Conservation (phyloP, 2,113 vertebrate species). For the Nycticorax nycticorax region DNA sequence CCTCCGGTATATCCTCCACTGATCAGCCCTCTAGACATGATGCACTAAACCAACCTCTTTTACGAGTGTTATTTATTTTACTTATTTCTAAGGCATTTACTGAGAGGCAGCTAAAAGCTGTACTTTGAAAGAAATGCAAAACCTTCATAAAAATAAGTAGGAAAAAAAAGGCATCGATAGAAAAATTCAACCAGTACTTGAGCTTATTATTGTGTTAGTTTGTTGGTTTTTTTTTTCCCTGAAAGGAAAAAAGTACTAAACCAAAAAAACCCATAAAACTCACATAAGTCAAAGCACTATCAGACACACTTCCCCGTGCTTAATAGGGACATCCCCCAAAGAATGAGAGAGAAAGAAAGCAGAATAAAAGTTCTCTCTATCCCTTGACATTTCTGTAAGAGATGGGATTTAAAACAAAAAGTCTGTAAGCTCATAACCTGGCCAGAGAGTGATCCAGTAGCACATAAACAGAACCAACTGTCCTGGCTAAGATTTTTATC, state of each 20-base stretch:
- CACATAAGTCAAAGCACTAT: not conserved
- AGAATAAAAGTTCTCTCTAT: not conserved
- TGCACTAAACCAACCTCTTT: not conserved
- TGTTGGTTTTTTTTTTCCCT: not conserved
- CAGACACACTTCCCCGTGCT: not conserved
- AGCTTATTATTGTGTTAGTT: not conserved
- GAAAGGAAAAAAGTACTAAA: not conserved
- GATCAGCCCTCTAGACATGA: not conserved
- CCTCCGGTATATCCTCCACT: not conserved
- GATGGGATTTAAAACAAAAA: not conserved
- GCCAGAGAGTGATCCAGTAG: not conserved
- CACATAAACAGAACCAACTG: not conserved
- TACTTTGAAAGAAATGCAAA: not conserved
- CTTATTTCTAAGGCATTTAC: not conserved
- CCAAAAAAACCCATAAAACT: not conserved
- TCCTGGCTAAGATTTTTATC: not conserved
- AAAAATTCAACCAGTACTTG: not conserved
- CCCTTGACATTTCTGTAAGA: not conserved
- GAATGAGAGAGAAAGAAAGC: not conserved
- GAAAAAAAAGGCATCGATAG: not conserved
- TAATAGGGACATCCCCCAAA: not conserved
- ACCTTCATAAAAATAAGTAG: not conserved
- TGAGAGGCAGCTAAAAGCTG: not conserved
- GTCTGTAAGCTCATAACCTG: rapidly evolving
- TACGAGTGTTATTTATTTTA: not conserved